Percentiles rank a stretch among this genome's conserved stretches.
phyloP scores from a whole-genome alignment of 1,140 invertebrate genomes.

The Drosophila nigrodunni region DNA sequence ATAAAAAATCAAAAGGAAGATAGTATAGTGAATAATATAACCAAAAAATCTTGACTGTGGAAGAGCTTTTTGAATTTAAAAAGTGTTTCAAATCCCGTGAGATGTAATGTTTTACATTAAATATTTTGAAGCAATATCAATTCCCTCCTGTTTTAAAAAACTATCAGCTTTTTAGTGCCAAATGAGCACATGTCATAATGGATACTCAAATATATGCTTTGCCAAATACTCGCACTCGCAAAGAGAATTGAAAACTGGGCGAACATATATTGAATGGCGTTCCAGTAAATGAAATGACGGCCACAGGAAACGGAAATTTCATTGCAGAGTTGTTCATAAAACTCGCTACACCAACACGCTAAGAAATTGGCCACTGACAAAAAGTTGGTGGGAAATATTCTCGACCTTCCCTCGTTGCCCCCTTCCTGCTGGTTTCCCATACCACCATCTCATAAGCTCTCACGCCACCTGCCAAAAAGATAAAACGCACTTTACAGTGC shows the following conservation, averaged over 20 bases:
- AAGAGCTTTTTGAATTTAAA: too few relatives aligned
- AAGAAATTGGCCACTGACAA: slow-evolving; percentile 55
- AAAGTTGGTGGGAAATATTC: slow-evolving; percentile 30
- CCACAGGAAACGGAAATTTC: slow-evolving; percentile 54
- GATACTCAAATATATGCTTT: slow-evolving; percentile 1
- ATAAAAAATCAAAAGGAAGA: background rate
- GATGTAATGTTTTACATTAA: too few relatives aligned
- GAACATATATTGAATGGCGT: slow-evolving; percentile 21
- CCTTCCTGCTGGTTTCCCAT: background rate
- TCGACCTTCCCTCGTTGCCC: background rate
- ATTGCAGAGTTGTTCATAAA: slow-evolving; percentile 54
- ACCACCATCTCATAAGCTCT: background rate
- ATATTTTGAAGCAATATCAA: too few relatives aligned
- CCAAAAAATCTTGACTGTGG: too few relatives aligned
- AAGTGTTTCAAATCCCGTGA: too few relatives aligned
- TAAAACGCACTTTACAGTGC: slow-evolving; percentile 72
- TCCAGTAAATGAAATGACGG: slow-evolving; percentile 53
- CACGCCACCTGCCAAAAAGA: slow-evolving; percentile 64
- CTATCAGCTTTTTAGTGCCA: background rate
- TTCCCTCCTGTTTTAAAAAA: background rate
- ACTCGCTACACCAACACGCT: slow-evolving; percentile 35
- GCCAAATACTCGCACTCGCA: background rate
- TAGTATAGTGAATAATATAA: background rate
- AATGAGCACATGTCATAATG: slow-evolving; percentile 7
- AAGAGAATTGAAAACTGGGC: slow-evolving; percentile 15